Evolutionary conservation across 2,888 invertebrate genomes (phyloP).

Genomic region (Heliconius hortense): DNA sequence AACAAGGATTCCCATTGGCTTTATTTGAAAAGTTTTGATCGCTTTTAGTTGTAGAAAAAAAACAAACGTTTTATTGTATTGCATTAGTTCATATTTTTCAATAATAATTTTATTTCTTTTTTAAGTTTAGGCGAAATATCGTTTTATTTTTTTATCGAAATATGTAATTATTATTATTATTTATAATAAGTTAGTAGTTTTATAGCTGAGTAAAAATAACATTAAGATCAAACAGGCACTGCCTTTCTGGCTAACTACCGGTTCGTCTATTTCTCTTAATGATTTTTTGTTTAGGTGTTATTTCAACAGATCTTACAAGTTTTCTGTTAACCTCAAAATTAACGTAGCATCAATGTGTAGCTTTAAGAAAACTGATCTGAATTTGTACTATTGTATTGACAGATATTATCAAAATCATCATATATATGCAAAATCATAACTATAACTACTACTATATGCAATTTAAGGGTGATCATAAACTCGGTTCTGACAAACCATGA

Average conservation of each 20-base stretch:
- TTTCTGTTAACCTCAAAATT: too few relatives aligned
- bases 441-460: neutral
- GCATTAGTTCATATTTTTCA: slow-evolving; percentile 22
- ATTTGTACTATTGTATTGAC: neutral
- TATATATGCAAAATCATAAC: neutral
- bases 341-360: too few relatives aligned
- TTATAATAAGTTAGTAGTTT: neutral
- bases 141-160: neutral
- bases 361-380: neutral
- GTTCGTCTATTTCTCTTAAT: neutral
- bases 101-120: slow-evolving; percentile 1
- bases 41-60: slow-evolving; percentile 34
- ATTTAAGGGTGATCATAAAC: slow-evolving; percentile 30
- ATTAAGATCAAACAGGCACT: neutral
- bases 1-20: slow-evolving; percentile 70
- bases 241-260: neutral
- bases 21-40: slow-evolving; percentile 71
- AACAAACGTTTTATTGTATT: slow-evolving; percentile 35
- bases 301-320: too few relatives aligned
- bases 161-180: neutral
- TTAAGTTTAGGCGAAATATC: neutral
- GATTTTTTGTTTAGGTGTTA: too few relatives aligned
- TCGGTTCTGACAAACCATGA: slow-evolving; percentile 20
- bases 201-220: neutral
- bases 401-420: neutral